Evolutionary conservation across 2,113 vertebrate species (phyloP).

Genomic region (Passer montanus): DNA sequence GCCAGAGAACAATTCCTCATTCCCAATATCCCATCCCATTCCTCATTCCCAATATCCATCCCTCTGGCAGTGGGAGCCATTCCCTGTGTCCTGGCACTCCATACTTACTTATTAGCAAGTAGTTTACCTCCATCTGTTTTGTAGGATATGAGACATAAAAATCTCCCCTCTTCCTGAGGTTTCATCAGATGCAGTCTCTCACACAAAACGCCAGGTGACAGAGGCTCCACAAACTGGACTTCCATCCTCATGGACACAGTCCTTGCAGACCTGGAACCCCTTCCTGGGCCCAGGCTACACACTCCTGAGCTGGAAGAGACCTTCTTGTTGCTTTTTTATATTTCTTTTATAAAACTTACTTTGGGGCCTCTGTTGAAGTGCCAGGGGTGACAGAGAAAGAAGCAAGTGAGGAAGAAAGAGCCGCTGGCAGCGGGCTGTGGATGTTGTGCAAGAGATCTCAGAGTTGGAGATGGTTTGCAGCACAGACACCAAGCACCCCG

Average conservation of each 20-base stretch:
- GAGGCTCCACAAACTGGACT: background rate
- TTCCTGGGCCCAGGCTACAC: background rate
- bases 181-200: background rate
- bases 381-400: slow-evolving; percentile 21
- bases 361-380: background rate
- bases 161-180: background rate
- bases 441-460: background rate
- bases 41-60: background rate
- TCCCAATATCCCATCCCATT: background rate
- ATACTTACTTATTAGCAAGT: background rate
- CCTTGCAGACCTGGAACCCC: background rate
- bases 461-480: slow-evolving; percentile 44
- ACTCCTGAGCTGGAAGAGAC: background rate
- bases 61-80: background rate
- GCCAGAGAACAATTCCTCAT: fast-evolving
- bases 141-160: background rate
- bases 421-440: background rate
- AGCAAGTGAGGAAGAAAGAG: background rate
- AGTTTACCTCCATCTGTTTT: background rate
- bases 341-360: background rate
- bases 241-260: background rate
- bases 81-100: background rate
- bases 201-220: background rate
- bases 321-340: background rate
- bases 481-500: background rate